Percentiles rank a stretch among this genome's conserved stretches.
Conservation (phyloP, 2,888 invertebrate genomes). For the Lacanobia wlatinum region DNA sequence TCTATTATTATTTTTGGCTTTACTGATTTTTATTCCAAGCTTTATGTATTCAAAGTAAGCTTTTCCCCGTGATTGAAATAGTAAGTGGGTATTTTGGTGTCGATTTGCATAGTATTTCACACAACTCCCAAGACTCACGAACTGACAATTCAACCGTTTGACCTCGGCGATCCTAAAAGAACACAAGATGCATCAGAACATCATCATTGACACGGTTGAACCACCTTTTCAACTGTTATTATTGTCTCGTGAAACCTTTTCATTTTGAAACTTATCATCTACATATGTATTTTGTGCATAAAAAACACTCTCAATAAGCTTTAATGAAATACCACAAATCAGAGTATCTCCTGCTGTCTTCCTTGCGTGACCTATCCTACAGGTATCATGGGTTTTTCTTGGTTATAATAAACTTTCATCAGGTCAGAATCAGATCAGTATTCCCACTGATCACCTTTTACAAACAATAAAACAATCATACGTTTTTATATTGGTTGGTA, state of each 20-base stretch:
- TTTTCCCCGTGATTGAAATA: neutral
- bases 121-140: neutral
- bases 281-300: neutral
- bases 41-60: neutral
- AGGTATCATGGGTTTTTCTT: too few species aligned
- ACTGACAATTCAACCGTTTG: conserved; percentile 3
- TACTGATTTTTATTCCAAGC: neutral
- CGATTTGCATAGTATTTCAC: neutral
- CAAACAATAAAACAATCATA: too few species aligned
- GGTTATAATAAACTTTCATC: neutral
- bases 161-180: neutral
- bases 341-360: too few species aligned
- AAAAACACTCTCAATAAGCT: neutral
- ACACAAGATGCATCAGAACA: too few species aligned
- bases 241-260: neutral
- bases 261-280: neutral
- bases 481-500: too few species aligned
- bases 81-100: neutral
- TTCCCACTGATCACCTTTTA: neutral
- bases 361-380: too few species aligned
- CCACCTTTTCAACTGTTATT: neutral
- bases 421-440: neutral
- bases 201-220: conserved; percentile 5
- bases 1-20: neutral
- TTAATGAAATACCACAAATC: neutral